phyloP scores from a whole-genome alignment of 2,888 invertebrate genomes.

The Leptopilina myrica region DNA sequence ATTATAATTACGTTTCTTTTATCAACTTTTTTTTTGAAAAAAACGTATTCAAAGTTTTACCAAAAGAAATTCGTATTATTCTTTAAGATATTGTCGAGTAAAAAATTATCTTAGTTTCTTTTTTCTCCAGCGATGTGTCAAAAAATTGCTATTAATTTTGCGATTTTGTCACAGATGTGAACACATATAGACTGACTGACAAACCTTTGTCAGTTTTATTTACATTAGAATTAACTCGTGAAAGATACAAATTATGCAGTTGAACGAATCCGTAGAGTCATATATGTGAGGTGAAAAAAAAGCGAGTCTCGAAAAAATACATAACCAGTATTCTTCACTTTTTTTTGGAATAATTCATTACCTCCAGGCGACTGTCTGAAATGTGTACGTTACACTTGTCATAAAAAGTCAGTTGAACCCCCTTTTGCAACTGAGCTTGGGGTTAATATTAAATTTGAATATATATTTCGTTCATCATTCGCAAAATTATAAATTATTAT shows the following conservation, averaged over 20 bases:
- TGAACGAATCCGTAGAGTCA: conserved; percentile 24
- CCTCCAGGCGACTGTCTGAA: conserved; percentile 17
- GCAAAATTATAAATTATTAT: conserved; percentile 56
- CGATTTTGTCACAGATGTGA: conserved; percentile 16
- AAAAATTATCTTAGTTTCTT: not conserved
- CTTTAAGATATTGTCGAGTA: not conserved
- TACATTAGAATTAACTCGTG: conserved; percentile 31
- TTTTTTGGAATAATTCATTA: conserved; percentile 58
- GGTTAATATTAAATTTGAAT: conserved; percentile 73
- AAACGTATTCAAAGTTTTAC: not conserved
- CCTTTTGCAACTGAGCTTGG: conserved; percentile 66
- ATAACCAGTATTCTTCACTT: conserved; percentile 25
- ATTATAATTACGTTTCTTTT: not conserved
- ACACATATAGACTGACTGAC: conserved; percentile 13
- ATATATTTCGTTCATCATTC: conserved; percentile 69
- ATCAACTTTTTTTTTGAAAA: not conserved
- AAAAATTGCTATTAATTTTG: not conserved
- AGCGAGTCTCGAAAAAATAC: conserved; percentile 31
- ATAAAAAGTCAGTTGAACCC: conserved; percentile 57
- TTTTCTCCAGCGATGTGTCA: not conserved
- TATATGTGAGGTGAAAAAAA: not conserved
- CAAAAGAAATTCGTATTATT: not conserved
- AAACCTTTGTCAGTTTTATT: conserved; percentile 17
- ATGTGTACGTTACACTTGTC: conserved; percentile 67
- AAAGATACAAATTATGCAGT: conserved; percentile 24